Evolutionary conservation across 2,888 invertebrate species (phyloP).

Genomic region (Dugesia japonica): DNA sequence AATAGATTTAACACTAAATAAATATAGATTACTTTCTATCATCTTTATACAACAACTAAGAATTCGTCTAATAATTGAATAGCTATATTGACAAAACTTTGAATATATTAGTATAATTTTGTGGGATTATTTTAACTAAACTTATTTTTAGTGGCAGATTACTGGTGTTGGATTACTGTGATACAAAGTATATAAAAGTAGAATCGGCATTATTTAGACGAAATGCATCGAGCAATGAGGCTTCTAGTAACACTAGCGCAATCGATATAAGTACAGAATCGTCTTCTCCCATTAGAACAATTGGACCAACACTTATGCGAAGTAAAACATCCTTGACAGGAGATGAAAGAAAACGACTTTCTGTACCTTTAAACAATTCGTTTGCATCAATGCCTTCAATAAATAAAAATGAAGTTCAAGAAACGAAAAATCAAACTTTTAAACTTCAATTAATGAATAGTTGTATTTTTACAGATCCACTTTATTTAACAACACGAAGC

Average conservation of each 20-base stretch:
- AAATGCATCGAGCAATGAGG: background rate
- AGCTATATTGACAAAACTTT: no score
- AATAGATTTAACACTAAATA: no score
- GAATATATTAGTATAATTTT: no score
- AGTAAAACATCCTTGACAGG: background rate
- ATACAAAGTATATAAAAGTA: background rate
- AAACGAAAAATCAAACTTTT: background rate
- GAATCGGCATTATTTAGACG: background rate
- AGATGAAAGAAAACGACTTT: background rate
- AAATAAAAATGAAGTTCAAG: background rate
- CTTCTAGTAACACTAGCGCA: background rate
- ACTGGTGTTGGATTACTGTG: background rate
- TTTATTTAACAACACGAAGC: background rate
- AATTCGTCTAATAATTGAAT: no score
- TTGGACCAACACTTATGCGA: background rate
- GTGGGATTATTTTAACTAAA: no score
- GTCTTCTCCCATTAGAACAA: background rate
- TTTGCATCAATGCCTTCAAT: background rate
- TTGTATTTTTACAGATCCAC: background rate
- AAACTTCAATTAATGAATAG: background rate
- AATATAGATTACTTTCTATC: no score
- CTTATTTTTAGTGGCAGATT: background rate
- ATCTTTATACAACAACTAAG: no score
- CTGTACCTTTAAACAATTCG: background rate
- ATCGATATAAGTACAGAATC: background rate